Evolutionary conservation across 1,140 invertebrate genomes (phyloP).

Genomic region (Drosophila arawakana): DNA sequence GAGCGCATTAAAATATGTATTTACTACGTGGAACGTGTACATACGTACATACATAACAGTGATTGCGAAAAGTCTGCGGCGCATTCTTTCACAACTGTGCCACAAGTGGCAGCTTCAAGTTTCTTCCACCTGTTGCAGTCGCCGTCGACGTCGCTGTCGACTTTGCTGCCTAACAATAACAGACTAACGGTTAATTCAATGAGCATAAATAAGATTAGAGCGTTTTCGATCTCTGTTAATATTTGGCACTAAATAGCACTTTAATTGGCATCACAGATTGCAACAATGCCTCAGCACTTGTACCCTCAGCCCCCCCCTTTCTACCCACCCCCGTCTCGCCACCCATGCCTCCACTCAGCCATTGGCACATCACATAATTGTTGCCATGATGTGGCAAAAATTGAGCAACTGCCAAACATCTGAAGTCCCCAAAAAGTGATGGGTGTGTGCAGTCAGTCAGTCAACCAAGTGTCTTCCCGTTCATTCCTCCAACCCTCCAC

Average conservation of each 20-base stretch:
- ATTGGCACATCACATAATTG: slow-evolving; percentile 64
- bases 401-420: slow-evolving; percentile 33
- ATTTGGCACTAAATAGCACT: slow-evolving; percentile 73
- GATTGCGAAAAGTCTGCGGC: slow-evolving; percentile 67
- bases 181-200: slow-evolving; percentile 57
- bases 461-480: slow-evolving; percentile 3
- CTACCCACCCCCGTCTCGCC: not conserved
- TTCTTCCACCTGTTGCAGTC: slow-evolving; percentile 14
- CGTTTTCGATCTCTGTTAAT: slow-evolving; percentile 50
- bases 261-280: slow-evolving; percentile 65
- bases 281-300: slow-evolving; percentile 52
- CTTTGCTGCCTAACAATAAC: slow-evolving; percentile 54
- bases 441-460: slow-evolving; percentile 35
- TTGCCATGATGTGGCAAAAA: slow-evolving; percentile 62
- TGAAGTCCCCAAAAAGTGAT: slow-evolving; percentile 31
- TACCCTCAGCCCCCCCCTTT: no score
- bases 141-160: not conserved
- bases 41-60: not conserved
- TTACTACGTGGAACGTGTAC: not conserved
- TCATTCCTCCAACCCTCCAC: not conserved
- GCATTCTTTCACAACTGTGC: slow-evolving; percentile 69
- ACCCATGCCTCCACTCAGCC: slow-evolving; percentile 5
- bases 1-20: slow-evolving; percentile 55
- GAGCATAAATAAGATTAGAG: slow-evolving; percentile 75
- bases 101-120: slow-evolving; percentile 50